Conservation (phyloP, 35 echinoderm and acorn worm species). For the Diadema setosum region DNA sequence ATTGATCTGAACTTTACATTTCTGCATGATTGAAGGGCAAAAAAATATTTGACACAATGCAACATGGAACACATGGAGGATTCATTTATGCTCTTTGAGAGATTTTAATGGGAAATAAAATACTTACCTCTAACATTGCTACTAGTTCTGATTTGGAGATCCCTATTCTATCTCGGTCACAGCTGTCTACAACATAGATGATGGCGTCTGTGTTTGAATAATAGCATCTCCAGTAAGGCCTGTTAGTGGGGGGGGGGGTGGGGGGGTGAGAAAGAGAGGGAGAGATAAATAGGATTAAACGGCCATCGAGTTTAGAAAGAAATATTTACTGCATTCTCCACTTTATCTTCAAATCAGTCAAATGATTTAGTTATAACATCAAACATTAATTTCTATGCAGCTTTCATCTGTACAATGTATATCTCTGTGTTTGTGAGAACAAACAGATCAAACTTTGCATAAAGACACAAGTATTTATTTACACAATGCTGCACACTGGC, state of each 20-base stretch:
- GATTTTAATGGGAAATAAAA: background rate
- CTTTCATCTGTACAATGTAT: too few relatives aligned
- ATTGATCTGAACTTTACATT: too few relatives aligned
- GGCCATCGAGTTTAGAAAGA: too few relatives aligned
- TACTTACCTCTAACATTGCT: constrained; percentile 97
- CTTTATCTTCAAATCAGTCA: too few relatives aligned
- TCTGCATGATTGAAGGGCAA: background rate
- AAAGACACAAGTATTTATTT: too few relatives aligned
- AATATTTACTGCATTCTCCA: too few relatives aligned
- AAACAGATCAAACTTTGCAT: too few relatives aligned
- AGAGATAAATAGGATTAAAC: too few relatives aligned
- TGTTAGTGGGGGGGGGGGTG: background rate
- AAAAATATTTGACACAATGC: background rate
- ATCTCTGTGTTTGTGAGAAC: too few relatives aligned
- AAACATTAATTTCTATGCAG: too few relatives aligned
- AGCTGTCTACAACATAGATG: constrained; percentile 99
- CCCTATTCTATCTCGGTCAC: constrained; percentile 94
- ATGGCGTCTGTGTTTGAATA: constrained; percentile 99
- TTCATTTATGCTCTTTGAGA: background rate
- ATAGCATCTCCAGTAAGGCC: constrained; percentile 99
- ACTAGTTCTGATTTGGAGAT: constrained; percentile 99
- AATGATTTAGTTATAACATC: too few relatives aligned
- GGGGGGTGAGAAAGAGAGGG: background rate
- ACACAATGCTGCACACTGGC: too few relatives aligned
- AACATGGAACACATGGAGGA: background rate